These are phyloP conservation scores for Malurus melanocephalus DNA, from an alignment of 2,113 vertebrate genomes.

Conservation along the genomic window DNA sequence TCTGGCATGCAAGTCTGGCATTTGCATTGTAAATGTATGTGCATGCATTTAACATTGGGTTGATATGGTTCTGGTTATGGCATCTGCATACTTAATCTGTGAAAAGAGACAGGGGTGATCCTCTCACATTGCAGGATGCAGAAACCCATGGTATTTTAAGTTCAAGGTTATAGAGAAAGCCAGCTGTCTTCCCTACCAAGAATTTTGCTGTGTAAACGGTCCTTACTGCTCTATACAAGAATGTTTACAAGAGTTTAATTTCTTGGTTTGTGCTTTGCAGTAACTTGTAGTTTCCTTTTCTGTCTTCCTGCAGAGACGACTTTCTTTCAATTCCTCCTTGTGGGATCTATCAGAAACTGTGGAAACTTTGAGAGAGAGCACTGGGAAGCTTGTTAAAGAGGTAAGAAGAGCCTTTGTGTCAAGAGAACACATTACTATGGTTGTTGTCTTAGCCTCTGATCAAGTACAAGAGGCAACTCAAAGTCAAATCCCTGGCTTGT, in stretches of 20 bases:
- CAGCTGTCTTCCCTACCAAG: background rate
- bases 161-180: background rate
- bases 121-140: accelerated
- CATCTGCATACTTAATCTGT: background rate
- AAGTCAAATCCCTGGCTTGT: background rate
- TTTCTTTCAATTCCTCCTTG: slow-evolving; percentile 73
- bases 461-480: background rate
- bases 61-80: background rate
- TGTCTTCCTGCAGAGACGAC: slow-evolving; percentile 64
- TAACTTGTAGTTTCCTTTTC: background rate
- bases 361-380: slow-evolving; percentile 74
- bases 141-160: background rate
- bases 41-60: background rate
- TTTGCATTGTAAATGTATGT: background rate
- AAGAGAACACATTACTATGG: background rate
- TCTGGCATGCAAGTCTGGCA: background rate
- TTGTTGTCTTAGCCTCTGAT: background rate
- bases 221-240: background rate
- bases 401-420: slow-evolving; percentile 53
- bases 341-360: slow-evolving; percentile 73
- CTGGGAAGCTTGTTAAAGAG: slow-evolving; percentile 80
- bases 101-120: background rate
- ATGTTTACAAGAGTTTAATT: background rate
- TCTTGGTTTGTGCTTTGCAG: background rate
- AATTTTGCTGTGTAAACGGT: background rate